A percentile compares a stretch with the other conserved stretches of the same genome.
phyloP scores from a whole-genome alignment of 1,140 invertebrate genomes.

The Drosophila sproati region DNA sequence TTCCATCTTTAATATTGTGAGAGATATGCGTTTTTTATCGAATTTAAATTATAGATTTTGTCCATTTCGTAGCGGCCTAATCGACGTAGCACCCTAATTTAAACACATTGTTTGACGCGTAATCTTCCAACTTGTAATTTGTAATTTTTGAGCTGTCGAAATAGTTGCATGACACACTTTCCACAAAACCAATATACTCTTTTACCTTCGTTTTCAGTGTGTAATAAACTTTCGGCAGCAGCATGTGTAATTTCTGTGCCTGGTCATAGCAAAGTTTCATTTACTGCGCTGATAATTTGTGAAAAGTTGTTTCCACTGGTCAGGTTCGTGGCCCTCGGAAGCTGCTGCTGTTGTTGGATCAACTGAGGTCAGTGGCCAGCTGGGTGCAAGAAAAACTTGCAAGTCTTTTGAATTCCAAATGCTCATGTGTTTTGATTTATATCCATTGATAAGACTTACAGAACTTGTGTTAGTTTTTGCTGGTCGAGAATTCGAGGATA shows the following conservation, averaged over 20 bases:
- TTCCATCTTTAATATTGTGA: no score
- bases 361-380: conserved; percentile 37
- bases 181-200: no score
- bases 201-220: no score
- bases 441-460: conserved; percentile 15
- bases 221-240: conserved; percentile 16
- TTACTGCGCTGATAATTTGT: conserved; percentile 76
- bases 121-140: no score
- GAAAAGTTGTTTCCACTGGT: conserved; percentile 50
- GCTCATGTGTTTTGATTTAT: conserved; percentile 8
- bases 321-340: no score
- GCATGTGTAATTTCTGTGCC: conserved; percentile 48
- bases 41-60: no score
- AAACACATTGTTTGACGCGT: no score
- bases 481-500: neutral
- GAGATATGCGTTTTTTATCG: no score
- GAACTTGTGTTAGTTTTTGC: neutral
- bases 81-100: no score
- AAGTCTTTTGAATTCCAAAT: conserved; percentile 18
- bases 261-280: conserved; percentile 63
- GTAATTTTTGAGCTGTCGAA: no score
- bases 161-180: no score
- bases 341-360: conserved; percentile 22
- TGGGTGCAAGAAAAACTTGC: conserved; percentile 30
- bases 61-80: no score